These are phyloP conservation scores for Steinernema hermaphroditum DNA, from an alignment of 2,888 invertebrate genomes.

Conservation along the genomic window DNA sequence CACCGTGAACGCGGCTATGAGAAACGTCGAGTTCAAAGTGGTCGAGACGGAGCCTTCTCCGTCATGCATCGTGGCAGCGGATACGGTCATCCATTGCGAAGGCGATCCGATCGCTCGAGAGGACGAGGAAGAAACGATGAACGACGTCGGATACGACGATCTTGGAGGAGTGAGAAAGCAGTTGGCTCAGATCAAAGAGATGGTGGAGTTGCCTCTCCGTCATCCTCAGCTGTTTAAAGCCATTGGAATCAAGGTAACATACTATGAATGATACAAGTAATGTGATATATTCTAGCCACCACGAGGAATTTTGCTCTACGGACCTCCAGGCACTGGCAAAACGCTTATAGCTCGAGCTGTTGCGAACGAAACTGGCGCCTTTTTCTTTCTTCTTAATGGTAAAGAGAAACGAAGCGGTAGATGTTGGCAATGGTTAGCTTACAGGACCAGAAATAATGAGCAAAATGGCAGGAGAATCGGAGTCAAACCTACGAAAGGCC, in stretches of 20 bases:
- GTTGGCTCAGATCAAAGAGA: slow-evolving; percentile 98
- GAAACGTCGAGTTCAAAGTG: slow-evolving; percentile 93
- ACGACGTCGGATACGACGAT: slow-evolving; percentile 99
- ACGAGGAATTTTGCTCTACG: slow-evolving; percentile 93
- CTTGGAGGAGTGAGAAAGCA: slow-evolving; percentile 99
- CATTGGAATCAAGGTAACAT: slow-evolving; percentile 84
- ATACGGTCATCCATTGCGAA: slow-evolving; percentile 97
- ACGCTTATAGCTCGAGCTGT: slow-evolving; percentile 97
- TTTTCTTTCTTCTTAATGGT: slow-evolving; percentile 96
- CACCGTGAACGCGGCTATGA: slow-evolving; percentile 94
- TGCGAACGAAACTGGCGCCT: slow-evolving; percentile 98
- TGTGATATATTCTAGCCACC: slow-evolving; percentile 74
- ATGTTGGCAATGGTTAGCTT: neutral
- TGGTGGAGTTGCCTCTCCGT: slow-evolving; percentile 95
- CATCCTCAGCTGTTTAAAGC: slow-evolving; percentile 99
- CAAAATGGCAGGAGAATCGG: slow-evolving; percentile 97
- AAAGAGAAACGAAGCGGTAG: too few species aligned
- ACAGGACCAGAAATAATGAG: slow-evolving; percentile 95
- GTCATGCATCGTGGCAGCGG: slow-evolving; percentile 97
- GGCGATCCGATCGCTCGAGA: slow-evolving; percentile 99
- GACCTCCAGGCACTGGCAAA: slow-evolving; percentile 86
- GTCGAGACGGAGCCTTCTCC: slow-evolving; percentile 97
- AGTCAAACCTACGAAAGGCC: slow-evolving; percentile 95
- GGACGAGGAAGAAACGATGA: slow-evolving; percentile 96
- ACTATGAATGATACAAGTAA: slow-evolving; percentile 41